Evolutionary conservation across 2,888 invertebrate genomes (phyloP).

Genomic region (Rhagium mordax): DNA sequence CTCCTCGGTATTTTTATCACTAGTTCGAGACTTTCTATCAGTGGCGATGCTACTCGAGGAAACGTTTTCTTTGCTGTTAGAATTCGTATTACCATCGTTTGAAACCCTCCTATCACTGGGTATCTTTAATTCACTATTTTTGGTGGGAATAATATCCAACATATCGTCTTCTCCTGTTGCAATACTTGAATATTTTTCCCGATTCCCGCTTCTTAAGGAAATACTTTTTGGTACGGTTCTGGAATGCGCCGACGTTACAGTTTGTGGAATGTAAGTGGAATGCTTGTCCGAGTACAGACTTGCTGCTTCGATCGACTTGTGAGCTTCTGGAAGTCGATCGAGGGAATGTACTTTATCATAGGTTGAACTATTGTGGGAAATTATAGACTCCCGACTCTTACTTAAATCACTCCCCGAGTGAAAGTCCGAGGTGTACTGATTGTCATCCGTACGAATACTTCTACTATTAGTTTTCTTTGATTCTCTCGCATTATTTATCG

Average conservation of each 20-base stretch:
- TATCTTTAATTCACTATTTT: background rate
- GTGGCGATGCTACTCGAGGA: background rate
- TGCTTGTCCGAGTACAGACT: background rate
- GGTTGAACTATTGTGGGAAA: conserved; percentile 35
- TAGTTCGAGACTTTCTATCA: background rate
- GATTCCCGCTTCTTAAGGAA: background rate
- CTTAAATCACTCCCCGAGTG: conserved; percentile 35
- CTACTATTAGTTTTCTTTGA: background rate
- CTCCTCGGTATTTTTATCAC: background rate
- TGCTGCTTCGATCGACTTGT: background rate
- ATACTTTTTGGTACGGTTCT: conserved; percentile 30
- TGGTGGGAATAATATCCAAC: background rate
- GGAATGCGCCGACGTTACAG: conserved; percentile 13
- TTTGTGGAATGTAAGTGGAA: conserved; percentile 25
- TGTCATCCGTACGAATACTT: conserved; percentile 3
- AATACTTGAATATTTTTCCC: background rate
- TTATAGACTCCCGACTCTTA: conserved; percentile 41
- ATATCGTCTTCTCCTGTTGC: background rate
- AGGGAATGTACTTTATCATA: conserved; percentile 21
- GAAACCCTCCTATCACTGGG: background rate
- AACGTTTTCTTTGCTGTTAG: background rate
- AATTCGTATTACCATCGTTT: background rate
- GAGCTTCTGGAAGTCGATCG: background rate
- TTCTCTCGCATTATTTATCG: background rate
- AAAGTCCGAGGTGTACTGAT: conserved; percentile 42